phyloP scores from a whole-genome alignment of 2,113 vertebrate species.

The Pygoscelis antarcticus region DNA sequence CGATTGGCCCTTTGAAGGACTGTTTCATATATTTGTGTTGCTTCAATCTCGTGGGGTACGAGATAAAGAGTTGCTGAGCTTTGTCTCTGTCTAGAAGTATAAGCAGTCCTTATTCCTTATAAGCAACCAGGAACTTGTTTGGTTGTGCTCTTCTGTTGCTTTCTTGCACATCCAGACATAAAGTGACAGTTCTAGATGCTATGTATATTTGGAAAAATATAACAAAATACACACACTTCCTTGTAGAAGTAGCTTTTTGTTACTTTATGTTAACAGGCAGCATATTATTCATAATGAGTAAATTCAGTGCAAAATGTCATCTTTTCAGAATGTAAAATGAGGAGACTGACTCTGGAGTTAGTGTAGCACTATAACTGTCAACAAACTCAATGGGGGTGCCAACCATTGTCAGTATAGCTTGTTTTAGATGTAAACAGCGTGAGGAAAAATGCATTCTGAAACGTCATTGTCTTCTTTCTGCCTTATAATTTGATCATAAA shows the following conservation, averaged over 20 bases:
- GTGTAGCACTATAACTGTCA: not conserved
- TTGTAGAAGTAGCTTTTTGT: slow-evolving; percentile 11
- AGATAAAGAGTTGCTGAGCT: not conserved
- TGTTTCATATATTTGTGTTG: not conserved
- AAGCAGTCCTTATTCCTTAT: not conserved
- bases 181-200: not conserved
- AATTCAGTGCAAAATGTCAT: slow-evolving; percentile 9
- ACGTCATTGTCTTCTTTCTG: not conserved
- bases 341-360: not conserved
- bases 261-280: slow-evolving; percentile 23
- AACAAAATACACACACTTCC: not conserved
- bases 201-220: slow-evolving; percentile 1
- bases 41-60: not conserved
- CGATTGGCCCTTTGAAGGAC: not conserved
- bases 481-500: not conserved
- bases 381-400: slow-evolving; percentile 24
- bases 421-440: not conserved
- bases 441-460: not conserved
- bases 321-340: slow-evolving; percentile 25
- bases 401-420: not conserved
- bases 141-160: not conserved
- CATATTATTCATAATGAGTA: slow-evolving; percentile 30
- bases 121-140: not conserved
- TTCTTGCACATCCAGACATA: not conserved
- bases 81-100: not conserved